Evolutionary conservation across 2,113 vertebrate genomes (phyloP), one percentile per base, ranked within the genome.

Genomic region (Diglossa brunneiventris): DNA sequence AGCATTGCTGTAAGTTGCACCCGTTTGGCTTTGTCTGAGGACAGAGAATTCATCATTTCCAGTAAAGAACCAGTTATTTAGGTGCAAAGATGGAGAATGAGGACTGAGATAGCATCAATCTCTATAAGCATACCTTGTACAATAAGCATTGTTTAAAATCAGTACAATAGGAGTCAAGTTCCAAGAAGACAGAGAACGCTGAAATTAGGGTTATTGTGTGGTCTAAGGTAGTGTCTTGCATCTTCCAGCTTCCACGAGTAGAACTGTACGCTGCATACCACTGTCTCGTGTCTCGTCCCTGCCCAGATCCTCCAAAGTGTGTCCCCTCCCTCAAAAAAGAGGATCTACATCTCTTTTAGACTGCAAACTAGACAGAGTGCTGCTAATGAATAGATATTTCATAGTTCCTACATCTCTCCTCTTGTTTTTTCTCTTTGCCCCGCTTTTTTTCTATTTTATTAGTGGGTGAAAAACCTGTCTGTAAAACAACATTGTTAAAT

Each of bases 351-450:
- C 22, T 55, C 21, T 66, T 69, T 59, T 21, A 62, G 47, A 39
- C 5, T 47, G 27, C 27, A 73, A 19, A 66, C 28, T 68, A 15
- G 11, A 59, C 27, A 73, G 10, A 55, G 5, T 41, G 13, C 4
- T 61, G 9, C 63, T 64, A 78, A 69, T 23, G 10, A 75, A 27
- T 24, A 80, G 10, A 24, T 66, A 62, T 55, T 78, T 69, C 10
- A 28, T 8, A 15, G 13, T 39, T 70, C 10, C 5, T 79, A 75
- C 11, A 37, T 39, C 3, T 62, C 10, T 75, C 2, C 2, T 64
- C 13, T 21, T 17, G 2, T 4, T 24, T 31, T 30, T 23, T 2
- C 2, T 58, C 27, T 13, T 30, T 10, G 1, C 2, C 1, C 3
- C 0, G 0, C 1, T 0, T 15, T 72, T 28, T 67, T 33, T 23